A percentile compares a stretch with the other conserved stretches of the same genome.
phyloP scores from a whole-genome alignment of 2,797 vertebrate species.

The Prunella strophiata region DNA sequence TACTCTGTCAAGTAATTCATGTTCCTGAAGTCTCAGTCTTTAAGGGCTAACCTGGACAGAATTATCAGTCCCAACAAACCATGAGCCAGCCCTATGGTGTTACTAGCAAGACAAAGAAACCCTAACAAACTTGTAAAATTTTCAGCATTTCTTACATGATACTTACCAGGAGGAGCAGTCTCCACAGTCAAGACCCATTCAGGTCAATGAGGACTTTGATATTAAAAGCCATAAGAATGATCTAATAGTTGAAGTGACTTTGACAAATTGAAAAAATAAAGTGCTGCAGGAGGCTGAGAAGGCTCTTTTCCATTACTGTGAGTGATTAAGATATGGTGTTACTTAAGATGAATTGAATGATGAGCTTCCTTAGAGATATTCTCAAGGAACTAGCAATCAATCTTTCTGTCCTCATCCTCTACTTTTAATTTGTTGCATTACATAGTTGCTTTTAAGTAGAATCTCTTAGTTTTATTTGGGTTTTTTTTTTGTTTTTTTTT shows the following conservation, averaged over 20 bases:
- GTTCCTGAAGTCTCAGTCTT: neutral
- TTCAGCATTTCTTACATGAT: neutral
- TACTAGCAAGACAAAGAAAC: neutral
- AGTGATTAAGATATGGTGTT: neutral
- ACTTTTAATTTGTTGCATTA: neutral
- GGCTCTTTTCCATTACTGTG: neutral
- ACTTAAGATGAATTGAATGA: neutral
- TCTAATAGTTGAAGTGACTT: constrained; percentile 1
- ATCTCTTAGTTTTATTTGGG: neutral
- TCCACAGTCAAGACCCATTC: neutral
- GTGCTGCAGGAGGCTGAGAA: neutral
- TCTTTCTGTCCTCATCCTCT: neutral
- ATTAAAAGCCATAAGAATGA: neutral
- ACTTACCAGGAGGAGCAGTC: neutral
- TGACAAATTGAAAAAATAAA: neutral
- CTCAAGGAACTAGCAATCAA: constrained; percentile 1
- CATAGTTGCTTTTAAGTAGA: neutral
- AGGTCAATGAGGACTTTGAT: neutral
- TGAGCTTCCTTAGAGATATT: neutral
- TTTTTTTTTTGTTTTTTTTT: neutral
- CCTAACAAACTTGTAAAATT: neutral
- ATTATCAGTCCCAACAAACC: neutral
- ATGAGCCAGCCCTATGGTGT: neutral
- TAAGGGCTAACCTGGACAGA: neutral
- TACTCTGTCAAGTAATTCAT: neutral